phyloP scores from a whole-genome alignment of 1,140 invertebrate species.

The Drosophila insularis region DNA sequence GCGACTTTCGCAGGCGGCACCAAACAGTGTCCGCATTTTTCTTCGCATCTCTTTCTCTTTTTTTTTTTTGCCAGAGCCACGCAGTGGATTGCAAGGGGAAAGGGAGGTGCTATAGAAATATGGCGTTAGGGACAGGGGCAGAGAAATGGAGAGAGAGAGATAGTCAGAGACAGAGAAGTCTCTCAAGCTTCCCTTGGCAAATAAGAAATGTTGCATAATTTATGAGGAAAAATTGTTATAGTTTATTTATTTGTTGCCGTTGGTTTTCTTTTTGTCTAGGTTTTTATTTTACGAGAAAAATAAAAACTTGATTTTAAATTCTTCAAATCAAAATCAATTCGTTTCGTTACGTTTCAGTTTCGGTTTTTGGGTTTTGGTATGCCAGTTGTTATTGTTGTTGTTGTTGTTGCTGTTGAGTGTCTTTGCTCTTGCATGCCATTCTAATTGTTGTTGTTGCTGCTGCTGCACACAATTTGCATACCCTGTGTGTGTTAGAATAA shows the following conservation, averaged over 20 bases:
- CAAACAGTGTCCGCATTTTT: constrained; percentile 67
- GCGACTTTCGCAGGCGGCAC: constrained; percentile 62
- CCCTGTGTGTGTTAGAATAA: background rate
- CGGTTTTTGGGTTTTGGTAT: background rate
- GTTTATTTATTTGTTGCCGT: constrained; percentile 13
- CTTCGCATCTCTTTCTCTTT: constrained; percentile 13
- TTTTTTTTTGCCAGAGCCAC: background rate
- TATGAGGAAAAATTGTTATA: constrained; percentile 76
- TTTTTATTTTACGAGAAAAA: background rate
- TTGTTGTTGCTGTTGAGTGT: background rate
- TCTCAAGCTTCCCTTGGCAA: constrained; percentile 41
- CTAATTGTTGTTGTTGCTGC: background rate
- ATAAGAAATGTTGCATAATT: constrained; percentile 78
- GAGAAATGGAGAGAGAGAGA: constrained; percentile 5
- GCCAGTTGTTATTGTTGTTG: background rate
- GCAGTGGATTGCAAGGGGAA: background rate
- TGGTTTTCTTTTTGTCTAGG: constrained; percentile 12
- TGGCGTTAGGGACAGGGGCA: constrained; percentile 11
- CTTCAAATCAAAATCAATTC: constrained; percentile 7
- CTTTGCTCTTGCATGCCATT: constrained; percentile 1
- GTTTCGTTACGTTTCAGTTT: background rate
- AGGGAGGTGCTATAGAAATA: background rate
- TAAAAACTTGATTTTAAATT: background rate
- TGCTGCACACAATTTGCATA: background rate
- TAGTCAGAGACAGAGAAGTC: constrained; percentile 21